A percentile compares a stretch with the other conserved stretches of the same genome.
Conservation (phyloP, 2,113 vertebrate species). For the Chlorocebus sabaeus region DNA sequence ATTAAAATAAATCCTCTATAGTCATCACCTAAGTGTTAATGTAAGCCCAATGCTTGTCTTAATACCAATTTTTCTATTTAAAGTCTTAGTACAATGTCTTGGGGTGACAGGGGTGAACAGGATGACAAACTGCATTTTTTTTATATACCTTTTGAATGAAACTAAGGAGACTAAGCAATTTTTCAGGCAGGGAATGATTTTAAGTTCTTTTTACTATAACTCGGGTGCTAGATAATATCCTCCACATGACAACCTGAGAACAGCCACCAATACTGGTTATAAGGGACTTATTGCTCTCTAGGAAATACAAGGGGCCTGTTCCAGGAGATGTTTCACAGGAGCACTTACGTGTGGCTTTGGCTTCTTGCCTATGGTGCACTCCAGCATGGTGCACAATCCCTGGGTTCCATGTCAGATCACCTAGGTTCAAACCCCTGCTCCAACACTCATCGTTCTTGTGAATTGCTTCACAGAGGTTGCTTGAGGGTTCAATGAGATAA, state of each 20-base stretch:
- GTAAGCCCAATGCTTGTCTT: constrained; percentile 1
- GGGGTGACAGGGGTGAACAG: neutral
- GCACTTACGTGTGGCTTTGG: neutral
- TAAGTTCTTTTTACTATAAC: neutral
- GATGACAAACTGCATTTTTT: neutral
- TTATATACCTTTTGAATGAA: neutral
- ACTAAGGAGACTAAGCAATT: neutral
- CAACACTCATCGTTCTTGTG: neutral
- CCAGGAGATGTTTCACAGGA: neutral
- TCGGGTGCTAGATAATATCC: neutral
- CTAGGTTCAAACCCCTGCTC: neutral
- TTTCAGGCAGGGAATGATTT: neutral
- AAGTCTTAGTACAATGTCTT: neutral
- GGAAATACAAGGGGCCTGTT: neutral
- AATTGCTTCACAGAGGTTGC: neutral
- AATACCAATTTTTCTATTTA: rapidly evolving
- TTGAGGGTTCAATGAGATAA: neutral
- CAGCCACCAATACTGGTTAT: neutral
- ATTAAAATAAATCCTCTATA: constrained; percentile 77
- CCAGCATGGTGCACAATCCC: neutral
- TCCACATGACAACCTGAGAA: neutral
- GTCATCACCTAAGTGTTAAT: constrained; percentile 72
- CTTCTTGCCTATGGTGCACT: neutral
- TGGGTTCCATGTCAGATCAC: neutral
- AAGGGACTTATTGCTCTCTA: neutral